These are phyloP conservation scores for Rhea americana DNA, from an alignment of 2,113 vertebrate species.

Conservation along the genomic window DNA sequence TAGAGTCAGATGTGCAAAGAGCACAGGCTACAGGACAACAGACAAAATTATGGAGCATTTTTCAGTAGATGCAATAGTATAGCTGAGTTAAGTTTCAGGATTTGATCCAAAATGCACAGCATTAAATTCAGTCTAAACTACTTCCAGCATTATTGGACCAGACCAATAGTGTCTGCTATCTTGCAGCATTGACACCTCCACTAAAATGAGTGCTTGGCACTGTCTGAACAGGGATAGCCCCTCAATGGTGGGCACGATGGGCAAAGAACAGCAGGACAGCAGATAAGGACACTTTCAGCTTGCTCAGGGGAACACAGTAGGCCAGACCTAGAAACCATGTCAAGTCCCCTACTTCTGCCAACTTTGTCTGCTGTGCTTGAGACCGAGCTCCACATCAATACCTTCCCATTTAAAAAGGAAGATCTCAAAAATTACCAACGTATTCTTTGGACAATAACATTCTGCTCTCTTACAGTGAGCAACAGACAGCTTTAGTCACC, in stretches of 20 bases:
- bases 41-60: neutral
- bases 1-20: neutral
- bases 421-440: neutral
- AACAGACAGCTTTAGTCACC: neutral
- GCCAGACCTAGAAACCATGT: neutral
- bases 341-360: fast-evolving
- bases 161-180: neutral
- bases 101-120: neutral
- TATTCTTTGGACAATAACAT: no score
- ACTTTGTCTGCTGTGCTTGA: neutral
- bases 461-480: neutral
- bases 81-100: neutral
- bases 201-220: neutral
- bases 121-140: neutral
- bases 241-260: neutral
- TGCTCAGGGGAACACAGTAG: neutral
- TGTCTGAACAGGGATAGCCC: neutral
- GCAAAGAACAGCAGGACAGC: neutral
- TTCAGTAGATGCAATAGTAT: neutral
- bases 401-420: neutral
- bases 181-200: neutral
- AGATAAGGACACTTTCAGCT: neutral
- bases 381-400: neutral
- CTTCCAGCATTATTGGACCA: neutral
- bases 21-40: neutral